These are phyloP conservation scores for Drosophila erecta DNA, from an alignment of 1,140 invertebrate species.

Conservation along the genomic window DNA sequence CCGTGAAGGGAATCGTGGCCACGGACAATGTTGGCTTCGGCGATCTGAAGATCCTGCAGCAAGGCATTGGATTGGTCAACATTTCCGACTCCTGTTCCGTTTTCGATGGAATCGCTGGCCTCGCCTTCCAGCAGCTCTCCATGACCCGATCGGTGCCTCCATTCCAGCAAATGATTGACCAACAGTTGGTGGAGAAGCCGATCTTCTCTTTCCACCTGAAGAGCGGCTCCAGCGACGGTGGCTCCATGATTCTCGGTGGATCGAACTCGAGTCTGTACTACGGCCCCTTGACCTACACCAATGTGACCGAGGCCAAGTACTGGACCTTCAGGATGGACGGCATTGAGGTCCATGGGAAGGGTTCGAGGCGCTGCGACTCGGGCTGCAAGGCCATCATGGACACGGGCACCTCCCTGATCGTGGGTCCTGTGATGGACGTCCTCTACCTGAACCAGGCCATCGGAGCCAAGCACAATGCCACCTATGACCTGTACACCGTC, in stretches of 20 bases:
- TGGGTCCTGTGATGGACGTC: slow-evolving; percentile 88
- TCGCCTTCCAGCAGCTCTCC: slow-evolving; percentile 94
- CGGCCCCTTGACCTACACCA: slow-evolving; percentile 46
- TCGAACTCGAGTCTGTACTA: slow-evolving; percentile 42
- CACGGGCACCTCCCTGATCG: slow-evolving; percentile 90
- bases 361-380: neutral
- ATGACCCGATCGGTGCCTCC: slow-evolving; percentile 95
- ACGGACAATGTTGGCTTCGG: slow-evolving; percentile 10
- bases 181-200: slow-evolving; percentile 90
- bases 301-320: slow-evolving; percentile 41
- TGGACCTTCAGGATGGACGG: slow-evolving; percentile 60
- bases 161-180: slow-evolving; percentile 97
- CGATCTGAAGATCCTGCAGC: slow-evolving; percentile 6
- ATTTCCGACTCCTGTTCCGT: slow-evolving; percentile 86
- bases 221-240: slow-evolving; percentile 87
- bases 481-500: slow-evolving; percentile 20
- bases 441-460: slow-evolving; percentile 36
- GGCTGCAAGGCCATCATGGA: slow-evolving; percentile 90
- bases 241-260: slow-evolving; percentile 46
- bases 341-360: slow-evolving; percentile 15
- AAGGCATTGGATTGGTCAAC: slow-evolving; percentile 30
- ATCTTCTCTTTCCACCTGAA: slow-evolving; percentile 96
- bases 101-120: slow-evolving; percentile 97
- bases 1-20: slow-evolving; percentile 18
- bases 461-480: slow-evolving; percentile 25